Conservation (phyloP, 92 coral and sea anemone species). For the Muricea muricata region DNA sequence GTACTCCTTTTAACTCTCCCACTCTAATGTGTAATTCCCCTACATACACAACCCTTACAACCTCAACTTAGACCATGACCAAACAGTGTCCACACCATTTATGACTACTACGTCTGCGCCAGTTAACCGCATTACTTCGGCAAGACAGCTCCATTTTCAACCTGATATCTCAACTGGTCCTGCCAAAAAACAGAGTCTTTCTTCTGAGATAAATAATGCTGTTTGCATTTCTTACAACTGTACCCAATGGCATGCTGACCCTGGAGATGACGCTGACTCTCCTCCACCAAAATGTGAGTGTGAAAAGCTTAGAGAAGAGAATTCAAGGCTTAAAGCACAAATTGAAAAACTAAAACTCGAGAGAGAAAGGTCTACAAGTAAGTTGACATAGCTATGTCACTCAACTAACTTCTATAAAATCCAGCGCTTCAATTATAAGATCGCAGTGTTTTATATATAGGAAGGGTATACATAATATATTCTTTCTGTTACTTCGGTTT, state of each 20-base stretch:
- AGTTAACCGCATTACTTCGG: neutral
- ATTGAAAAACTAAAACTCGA: neutral
- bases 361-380: neutral
- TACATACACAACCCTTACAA: neutral
- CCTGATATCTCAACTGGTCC: neutral
- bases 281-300: neutral
- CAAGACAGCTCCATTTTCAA: neutral
- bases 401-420: neutral
- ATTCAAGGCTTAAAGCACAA: neutral
- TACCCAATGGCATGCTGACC: neutral
- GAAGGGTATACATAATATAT: neutral
- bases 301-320: neutral
- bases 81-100: neutral
- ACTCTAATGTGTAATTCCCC: neutral
- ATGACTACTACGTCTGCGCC: neutral
- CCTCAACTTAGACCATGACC: neutral
- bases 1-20: neutral
- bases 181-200: neutral
- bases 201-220: neutral
- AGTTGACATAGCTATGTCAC: neutral
- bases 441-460: neutral
- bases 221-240: conserved; percentile 6
- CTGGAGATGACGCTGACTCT: neutral
- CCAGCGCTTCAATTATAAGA: neutral
- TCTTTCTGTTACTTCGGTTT: neutral